Conservation (phyloP, 2,888 invertebrate genomes). For the Drosophila niveifrons region DNA sequence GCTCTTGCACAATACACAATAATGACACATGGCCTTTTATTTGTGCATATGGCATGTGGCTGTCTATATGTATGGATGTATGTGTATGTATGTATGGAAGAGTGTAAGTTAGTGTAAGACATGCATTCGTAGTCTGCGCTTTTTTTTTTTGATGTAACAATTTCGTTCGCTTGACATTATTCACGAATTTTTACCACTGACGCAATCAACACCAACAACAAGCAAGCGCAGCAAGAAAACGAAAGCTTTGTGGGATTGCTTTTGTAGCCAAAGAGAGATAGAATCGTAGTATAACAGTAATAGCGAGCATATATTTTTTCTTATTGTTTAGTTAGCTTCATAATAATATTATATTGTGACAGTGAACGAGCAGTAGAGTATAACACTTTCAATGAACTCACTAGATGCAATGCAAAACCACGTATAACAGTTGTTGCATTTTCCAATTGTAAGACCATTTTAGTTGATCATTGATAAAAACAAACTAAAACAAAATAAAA, state of each 20-base stretch:
- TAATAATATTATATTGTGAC: background rate
- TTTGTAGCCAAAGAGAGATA: constrained; percentile 2
- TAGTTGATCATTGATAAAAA: no score
- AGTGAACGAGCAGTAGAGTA: background rate
- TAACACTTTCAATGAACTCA: background rate
- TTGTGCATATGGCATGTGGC: constrained; percentile 29
- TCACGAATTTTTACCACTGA: constrained; percentile 45
- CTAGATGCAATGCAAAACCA: background rate
- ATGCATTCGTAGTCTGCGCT: constrained; percentile 28
- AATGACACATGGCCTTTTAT: constrained; percentile 63
- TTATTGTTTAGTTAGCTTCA: background rate
- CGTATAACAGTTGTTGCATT: background rate
- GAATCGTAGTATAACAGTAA: background rate
- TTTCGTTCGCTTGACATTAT: constrained; percentile 36
- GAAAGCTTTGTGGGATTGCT: constrained; percentile 18
- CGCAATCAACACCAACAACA: constrained; percentile 30
- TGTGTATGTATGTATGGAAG: constrained; percentile 15
- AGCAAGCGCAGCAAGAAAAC: background rate
- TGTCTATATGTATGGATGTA: background rate
- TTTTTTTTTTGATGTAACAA: constrained; percentile 34
- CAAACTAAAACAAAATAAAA: no score
- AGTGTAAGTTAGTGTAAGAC: constrained; percentile 6
- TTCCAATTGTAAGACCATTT: no score
- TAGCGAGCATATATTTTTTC: background rate
- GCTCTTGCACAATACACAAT: constrained; percentile 74